Percentiles rank a stretch among this genome's conserved stretches.
These are phyloP conservation scores for Semicossyphus pulcher DNA, from an alignment of 2,113 vertebrate species.

Conservation along the genomic window DNA sequence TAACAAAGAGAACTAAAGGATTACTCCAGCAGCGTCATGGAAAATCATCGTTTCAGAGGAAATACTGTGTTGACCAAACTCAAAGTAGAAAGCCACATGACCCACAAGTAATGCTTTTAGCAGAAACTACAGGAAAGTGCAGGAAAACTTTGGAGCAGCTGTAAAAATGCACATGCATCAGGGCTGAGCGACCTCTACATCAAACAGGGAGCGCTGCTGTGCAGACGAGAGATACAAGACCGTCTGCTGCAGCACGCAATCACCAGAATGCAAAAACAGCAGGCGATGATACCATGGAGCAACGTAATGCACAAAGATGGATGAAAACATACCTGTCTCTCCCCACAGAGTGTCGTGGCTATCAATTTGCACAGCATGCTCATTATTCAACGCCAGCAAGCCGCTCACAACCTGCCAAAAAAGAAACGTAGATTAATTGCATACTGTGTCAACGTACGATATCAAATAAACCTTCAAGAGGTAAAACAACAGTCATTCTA, in stretches of 20 bases:
- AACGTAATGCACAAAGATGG: slow-evolving; percentile 58
- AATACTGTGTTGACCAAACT: slow-evolving; percentile 46
- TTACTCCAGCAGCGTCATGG: slow-evolving; percentile 38
- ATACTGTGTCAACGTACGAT: slow-evolving; percentile 31
- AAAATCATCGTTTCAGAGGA: slow-evolving; percentile 43
- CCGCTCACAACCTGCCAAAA: slow-evolving; percentile 90
- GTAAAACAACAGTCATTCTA: slow-evolving; percentile 31
- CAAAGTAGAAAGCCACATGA: slow-evolving; percentile 56
- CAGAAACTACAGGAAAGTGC: slow-evolving; percentile 29
- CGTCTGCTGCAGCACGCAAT: slow-evolving; percentile 43
- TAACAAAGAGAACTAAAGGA: slow-evolving; percentile 37
- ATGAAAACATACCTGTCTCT: slow-evolving; percentile 93
- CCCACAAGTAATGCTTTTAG: slow-evolving; percentile 57
- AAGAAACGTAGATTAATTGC: slow-evolving; percentile 77
- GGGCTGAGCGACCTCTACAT: slow-evolving; percentile 19
- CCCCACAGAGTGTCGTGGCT: slow-evolving; percentile 95
- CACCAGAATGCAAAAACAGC: slow-evolving; percentile 65
- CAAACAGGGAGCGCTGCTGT: slow-evolving; percentile 24
- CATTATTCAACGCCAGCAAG: slow-evolving; percentile 87
- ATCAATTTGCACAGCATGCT: slow-evolving; percentile 89
- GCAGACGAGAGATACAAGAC: slow-evolving; percentile 20
- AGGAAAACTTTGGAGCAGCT: slow-evolving; percentile 28
- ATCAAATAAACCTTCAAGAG: slow-evolving; percentile 56
- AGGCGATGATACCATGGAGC: slow-evolving; percentile 45
- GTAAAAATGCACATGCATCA: slow-evolving; percentile 23